Base-by-base conservation (phyloP, 2,888 invertebrate species). In the Mimas tiliae region DNA sequence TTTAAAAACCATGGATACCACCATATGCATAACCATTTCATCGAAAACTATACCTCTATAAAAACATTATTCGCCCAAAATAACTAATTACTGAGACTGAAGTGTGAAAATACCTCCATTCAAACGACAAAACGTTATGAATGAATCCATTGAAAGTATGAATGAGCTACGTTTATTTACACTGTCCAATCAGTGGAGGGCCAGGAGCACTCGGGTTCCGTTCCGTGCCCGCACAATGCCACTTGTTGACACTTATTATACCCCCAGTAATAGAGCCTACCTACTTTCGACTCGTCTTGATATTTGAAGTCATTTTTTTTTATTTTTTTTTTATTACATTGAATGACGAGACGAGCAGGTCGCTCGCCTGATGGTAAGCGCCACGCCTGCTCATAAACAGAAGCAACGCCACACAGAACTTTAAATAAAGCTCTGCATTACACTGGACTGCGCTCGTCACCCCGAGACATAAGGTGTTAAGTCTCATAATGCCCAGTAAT, bases 161-260 rank as follows among this genome's bases (percentile, higher is more conserved):
- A 42, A 55, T 55, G 55, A 38, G 16, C 19, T 19, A 19, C 19
- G 42, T 58, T 42, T 42, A 8, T 19, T 50, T 50, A 50, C 50
- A 11, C 12, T 12, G 42, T 42, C 58, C 58, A 58, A 58, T 58
- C 67, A 58, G 58, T 62, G 64, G 58, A 63, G 65, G 62, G 48
- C 68, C 55, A 63, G 68, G 34, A 65, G 63, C 67, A 67, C 66
- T 55, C 19, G 12, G 69, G 69, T 50, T 74, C 69, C 65, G 69
- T 69, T 48, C 67, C 69, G 53, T n/a, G 66, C n/a, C 27, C 33
- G 42, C 16, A 11, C 42, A 45, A 52, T 45, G 14, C 48, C 12
- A 21, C 6, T 48, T 69, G 65, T 74, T 79, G 73, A 73, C 74
- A 75, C 72, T 82, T 76, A 47, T 33, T 21, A 33, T 27, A 68